Percentiles rank a stretch among this genome's conserved stretches.
These are phyloP conservation scores for Amblyraja radiata DNA, from an alignment of 2,797 vertebrate species.

Conservation along the genomic window DNA sequence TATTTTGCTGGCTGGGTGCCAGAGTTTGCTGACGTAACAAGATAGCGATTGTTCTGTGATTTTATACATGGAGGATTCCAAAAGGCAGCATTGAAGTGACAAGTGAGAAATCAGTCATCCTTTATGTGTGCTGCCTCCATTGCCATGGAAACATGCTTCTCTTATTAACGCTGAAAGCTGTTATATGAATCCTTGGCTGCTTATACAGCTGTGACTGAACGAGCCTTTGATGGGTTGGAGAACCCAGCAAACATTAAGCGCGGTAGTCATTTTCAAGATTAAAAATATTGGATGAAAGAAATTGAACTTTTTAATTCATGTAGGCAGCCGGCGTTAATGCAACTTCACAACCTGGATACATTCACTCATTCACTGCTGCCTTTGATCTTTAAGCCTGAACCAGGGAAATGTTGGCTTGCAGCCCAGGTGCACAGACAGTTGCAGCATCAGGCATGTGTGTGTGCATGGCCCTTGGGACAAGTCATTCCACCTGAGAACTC, in stretches of 20 bases:
- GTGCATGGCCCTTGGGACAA: too few species aligned
- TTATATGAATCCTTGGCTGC: not conserved
- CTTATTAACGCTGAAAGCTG: not conserved
- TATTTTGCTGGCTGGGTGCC: not conserved
- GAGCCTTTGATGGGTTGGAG: not conserved
- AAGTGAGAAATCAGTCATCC: slow-evolving; percentile 12
- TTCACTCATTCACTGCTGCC: not conserved
- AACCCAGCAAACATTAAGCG: not conserved
- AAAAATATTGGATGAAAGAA: slow-evolving; percentile 13
- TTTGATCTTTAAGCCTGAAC: too few species aligned
- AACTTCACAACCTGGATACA: not conserved
- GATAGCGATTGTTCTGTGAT: not conserved
- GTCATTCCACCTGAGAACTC: too few species aligned
- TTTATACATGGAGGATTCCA: slow-evolving; percentile 33
- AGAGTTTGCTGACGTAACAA: not conserved
- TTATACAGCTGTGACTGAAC: slow-evolving; percentile 21
- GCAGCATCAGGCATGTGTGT: too few species aligned
- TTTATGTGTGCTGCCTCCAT: not conserved
- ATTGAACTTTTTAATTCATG: not conserved
- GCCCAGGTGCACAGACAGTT: too few species aligned
- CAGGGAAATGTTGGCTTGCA: too few species aligned
- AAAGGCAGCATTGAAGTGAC: not conserved
- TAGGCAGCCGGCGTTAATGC: not conserved
- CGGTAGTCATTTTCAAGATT: not conserved
- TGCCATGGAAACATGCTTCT: slow-evolving; percentile 22